Evolutionary conservation across 2,888 invertebrate species (phyloP).

Genomic region (Notodonta ziczac): DNA sequence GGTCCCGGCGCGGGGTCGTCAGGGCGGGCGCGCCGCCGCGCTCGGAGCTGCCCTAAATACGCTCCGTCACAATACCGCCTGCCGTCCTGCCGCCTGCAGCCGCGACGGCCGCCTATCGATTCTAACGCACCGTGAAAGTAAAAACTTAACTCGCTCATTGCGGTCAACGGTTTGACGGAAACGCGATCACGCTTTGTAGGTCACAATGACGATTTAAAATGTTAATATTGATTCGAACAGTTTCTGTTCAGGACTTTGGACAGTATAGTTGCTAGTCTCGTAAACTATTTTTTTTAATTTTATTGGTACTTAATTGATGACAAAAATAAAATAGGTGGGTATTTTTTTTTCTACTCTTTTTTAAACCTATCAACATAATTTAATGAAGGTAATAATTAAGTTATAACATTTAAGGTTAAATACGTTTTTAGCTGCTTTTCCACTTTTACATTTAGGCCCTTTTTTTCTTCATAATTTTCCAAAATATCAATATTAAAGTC

Average conservation of each 20-base stretch:
- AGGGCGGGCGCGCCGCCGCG: constrained; percentile 54
- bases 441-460: too few species aligned
- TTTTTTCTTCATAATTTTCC: too few species aligned
- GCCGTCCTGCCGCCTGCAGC: constrained; percentile 76
- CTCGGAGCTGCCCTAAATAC: constrained; percentile 78
- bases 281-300: background rate
- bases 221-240: constrained; percentile 58
- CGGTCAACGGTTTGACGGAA: constrained; percentile 69
- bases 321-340: too few species aligned
- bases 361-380: too few species aligned
- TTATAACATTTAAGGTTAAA: too few species aligned
- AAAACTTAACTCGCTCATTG: constrained; percentile 80
- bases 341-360: too few species aligned
- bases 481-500: too few species aligned
- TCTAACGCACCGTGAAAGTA: constrained; percentile 73
- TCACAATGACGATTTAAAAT: constrained; percentile 69
- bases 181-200: constrained; percentile 72
- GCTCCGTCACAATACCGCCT: constrained; percentile 71
- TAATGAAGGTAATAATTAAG: too few species aligned
- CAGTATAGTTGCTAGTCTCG: background rate
- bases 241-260: background rate
- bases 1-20: constrained; percentile 27
- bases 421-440: too few species aligned
- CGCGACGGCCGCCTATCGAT: constrained; percentile 77
- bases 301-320: too few species aligned